Evolutionary conservation across 2,113 vertebrate species (phyloP), one percentile per base, ranked within the genome.

Genomic region (Pituophis catenifer): DNA sequence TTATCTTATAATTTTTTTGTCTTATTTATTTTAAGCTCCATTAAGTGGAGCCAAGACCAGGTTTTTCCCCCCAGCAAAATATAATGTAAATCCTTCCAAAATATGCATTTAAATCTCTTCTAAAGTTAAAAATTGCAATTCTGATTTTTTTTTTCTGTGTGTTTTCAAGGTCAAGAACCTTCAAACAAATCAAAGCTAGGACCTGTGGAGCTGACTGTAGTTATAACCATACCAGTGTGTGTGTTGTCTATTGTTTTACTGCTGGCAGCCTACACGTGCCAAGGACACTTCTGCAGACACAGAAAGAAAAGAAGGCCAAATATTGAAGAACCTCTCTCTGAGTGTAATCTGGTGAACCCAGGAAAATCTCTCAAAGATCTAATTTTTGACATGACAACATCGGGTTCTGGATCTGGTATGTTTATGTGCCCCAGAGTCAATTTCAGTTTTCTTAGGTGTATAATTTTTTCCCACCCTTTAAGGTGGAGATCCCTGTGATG

Each of bases 381-480:
- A 48, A 99, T 99, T 94, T 98, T 97, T 3, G 99, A 99, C 94
- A 98, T 99, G 98, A 99, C 98, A 0, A 99, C 99, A 38, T 99
- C 99, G 0, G 99, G 99, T 53, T 99, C 99, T 0, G 99, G 99
- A 95, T 99, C 99, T 23, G 99, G 99, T 99, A 97, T 1, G 97
- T 96, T 96, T 96, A 92, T 3, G 10, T 3, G 6, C 23, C 52
- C 26, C 54, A 21, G 29, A 2, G 7, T 55, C 38, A 24, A 33
- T 23, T 90, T 55, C n/a, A 50, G 26, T 29, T 9, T 93, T n/a
- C 70, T 17, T 44, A 1, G 75, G 13, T 59, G 5, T 89, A 9
- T n/a, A 92, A 17, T 21, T 4, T 2, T 12, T 10, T n/a, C 13
- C 2, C 26, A 2, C 4, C 1, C 26, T 15, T 23, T 57, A 29